Evolutionary conservation across 2,113 vertebrate genomes (phyloP).

Genomic region (Dipodomys ordii): DNA sequence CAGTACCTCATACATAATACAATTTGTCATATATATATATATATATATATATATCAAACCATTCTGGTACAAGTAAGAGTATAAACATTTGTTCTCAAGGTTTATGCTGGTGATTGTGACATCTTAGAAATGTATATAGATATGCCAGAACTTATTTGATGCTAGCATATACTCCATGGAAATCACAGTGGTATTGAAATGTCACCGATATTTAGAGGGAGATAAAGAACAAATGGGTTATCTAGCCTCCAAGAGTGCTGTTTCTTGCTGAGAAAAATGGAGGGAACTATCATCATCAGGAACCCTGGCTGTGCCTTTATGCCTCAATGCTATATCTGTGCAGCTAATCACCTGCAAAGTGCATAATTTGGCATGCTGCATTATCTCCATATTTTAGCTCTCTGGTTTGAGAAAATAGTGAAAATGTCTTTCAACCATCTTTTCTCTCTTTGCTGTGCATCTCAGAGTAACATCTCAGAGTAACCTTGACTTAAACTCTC

Average conservation of each 20-base stretch:
- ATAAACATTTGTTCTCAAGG: neutral
- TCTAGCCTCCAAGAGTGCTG: neutral
- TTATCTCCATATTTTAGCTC: neutral
- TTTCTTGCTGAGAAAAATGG: neutral
- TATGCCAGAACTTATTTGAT: constrained; percentile 15
- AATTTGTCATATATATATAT: too few relatives aligned
- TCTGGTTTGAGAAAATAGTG: neutral
- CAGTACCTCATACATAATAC: neutral
- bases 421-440: neutral
- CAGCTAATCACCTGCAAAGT: constrained; percentile 21
- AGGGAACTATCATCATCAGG: neutral
- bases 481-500: neutral
- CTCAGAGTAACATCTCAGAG: neutral
- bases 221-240: neutral
- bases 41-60: neutral
- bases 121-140: neutral
- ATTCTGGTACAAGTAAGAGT: neutral
- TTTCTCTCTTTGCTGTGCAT: neutral
- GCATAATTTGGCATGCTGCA: neutral
- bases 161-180: neutral
- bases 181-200: neutral
- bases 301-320: constrained; percentile 34
- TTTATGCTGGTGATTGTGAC: neutral
- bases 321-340: neutral
- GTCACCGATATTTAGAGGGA: neutral